Percentiles rank a stretch among this genome's conserved stretches.
Conservation (phyloP, 2,113 vertebrate species). For the Electrona antarctica region DNA sequence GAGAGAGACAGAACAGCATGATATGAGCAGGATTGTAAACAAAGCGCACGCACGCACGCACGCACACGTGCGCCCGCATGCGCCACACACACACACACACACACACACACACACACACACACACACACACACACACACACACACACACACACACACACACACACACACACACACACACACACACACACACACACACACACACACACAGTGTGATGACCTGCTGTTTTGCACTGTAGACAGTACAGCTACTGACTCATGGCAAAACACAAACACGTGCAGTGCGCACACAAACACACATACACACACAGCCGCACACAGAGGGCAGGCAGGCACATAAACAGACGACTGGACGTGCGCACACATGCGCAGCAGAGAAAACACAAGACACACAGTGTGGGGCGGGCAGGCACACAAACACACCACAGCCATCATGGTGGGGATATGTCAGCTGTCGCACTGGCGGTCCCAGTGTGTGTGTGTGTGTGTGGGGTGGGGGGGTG, state of each 20-base stretch:
- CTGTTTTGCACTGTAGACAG: not conserved
- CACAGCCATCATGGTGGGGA: not conserved
- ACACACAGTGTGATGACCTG: conserved; percentile 5
- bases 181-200: not conserved
- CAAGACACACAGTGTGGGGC: not conserved
- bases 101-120: not conserved
- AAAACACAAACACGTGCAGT: not conserved
- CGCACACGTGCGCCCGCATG: no score
- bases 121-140: not conserved
- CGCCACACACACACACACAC: not conserved
- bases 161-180: not conserved
- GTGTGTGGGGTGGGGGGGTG: no score
- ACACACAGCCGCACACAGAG: conserved; percentile 1
- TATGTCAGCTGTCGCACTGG: no score
- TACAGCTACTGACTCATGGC: not conserved
- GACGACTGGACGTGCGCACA: not conserved
- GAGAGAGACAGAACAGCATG: not conserved
- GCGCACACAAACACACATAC: not conserved
- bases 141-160: not conserved
- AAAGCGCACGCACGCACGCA: not conserved
- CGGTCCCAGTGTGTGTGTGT: no score
- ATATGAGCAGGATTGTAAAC: not conserved
- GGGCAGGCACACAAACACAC: not conserved
- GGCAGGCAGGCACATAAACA: not conserved
- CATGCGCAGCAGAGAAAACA: not conserved